These are phyloP conservation scores for Erebia palarica DNA, from an alignment of 2,888 invertebrate genomes.

Conservation along the genomic window DNA sequence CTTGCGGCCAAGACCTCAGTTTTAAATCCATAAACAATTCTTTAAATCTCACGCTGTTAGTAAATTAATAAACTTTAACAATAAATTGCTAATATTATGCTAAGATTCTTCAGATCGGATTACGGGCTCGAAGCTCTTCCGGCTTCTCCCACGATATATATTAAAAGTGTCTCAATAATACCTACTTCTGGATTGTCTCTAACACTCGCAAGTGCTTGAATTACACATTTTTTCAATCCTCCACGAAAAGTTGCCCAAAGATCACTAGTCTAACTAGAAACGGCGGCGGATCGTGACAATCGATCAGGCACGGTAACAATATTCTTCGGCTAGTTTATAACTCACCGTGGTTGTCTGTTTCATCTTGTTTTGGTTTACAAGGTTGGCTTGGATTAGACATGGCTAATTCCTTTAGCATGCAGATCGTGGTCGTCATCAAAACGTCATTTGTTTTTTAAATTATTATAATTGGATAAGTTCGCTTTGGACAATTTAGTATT, in stretches of 20 bases:
- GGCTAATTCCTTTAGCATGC: slow-evolving; percentile 2
- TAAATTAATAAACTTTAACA: no score
- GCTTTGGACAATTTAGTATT: not conserved
- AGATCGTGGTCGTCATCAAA: not conserved
- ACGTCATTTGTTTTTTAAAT: not conserved
- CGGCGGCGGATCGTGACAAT: slow-evolving; percentile 24
- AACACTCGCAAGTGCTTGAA: no score
- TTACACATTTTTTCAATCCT: not conserved
- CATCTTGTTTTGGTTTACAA: slow-evolving; percentile 17
- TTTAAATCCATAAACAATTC: no score
- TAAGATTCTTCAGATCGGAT: no score
- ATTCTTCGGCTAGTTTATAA: slow-evolving; percentile 9
- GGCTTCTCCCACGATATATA: no score
- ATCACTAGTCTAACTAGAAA: slow-evolving; percentile 16
- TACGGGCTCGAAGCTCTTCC: no score
- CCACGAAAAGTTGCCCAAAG: slow-evolving; percentile 5
- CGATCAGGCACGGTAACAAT: slow-evolving; percentile 21
- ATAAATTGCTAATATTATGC: no score
- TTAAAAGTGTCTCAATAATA: no score
- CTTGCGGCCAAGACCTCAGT: no score
- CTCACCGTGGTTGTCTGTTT: not conserved
- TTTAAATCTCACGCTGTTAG: no score
- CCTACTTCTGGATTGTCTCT: no score
- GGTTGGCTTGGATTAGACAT: slow-evolving; percentile 6
- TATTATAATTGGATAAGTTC: not conserved